Percentiles rank a stretch among this genome's conserved stretches.
Evolutionary conservation across 1,140 invertebrate genomes (phyloP).

Genomic region (Drosophila melanogaster): DNA sequence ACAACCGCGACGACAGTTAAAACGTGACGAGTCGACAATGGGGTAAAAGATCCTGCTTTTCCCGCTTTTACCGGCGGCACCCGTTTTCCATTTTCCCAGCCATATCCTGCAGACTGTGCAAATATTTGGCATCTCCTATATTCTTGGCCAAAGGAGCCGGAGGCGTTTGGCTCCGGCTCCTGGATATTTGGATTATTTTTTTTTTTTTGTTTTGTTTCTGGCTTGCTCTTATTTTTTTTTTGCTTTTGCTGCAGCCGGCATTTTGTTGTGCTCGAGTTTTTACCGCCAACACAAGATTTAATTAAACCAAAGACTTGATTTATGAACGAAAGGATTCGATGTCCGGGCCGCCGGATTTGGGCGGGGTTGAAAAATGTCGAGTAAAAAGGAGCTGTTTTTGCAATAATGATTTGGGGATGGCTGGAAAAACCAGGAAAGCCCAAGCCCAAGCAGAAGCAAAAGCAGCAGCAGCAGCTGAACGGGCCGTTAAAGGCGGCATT

Average conservation of each 20-base stretch:
- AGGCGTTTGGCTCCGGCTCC: conserved; percentile 27
- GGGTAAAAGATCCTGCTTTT: conserved; percentile 2
- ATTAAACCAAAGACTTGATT: conserved; percentile 85
- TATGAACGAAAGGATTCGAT: conserved; percentile 84
- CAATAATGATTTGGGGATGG: conserved; percentile 77
- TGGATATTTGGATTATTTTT: conserved; percentile 13
- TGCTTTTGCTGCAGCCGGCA: conserved; percentile 39
- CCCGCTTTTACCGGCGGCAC: background rate
- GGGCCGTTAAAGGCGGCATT: conserved; percentile 76
- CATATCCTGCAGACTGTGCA: conserved; percentile 36
- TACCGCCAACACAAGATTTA: conserved; percentile 85
- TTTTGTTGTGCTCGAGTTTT: conserved; percentile 74
- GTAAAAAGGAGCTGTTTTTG: conserved; percentile 75
- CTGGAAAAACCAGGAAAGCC: background rate
- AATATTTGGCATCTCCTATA: conserved; percentile 51
- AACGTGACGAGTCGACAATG: conserved; percentile 59
- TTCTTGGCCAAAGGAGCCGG: conserved; percentile 25
- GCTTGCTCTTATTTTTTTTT: background rate
- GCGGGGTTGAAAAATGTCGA: conserved; percentile 68
- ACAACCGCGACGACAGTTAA: conserved; percentile 69
- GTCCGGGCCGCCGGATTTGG: conserved; percentile 41
- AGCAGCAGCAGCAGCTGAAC: conserved; percentile 67
- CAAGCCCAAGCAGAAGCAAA: background rate
- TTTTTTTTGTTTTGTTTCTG: background rate
- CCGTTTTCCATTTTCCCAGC: conserved; percentile 5